A percentile compares a stretch with the other conserved stretches of the same genome.
phyloP scores from a whole-genome alignment of 2,113 vertebrate species.

The Myxocyprinus asiaticus region DNA sequence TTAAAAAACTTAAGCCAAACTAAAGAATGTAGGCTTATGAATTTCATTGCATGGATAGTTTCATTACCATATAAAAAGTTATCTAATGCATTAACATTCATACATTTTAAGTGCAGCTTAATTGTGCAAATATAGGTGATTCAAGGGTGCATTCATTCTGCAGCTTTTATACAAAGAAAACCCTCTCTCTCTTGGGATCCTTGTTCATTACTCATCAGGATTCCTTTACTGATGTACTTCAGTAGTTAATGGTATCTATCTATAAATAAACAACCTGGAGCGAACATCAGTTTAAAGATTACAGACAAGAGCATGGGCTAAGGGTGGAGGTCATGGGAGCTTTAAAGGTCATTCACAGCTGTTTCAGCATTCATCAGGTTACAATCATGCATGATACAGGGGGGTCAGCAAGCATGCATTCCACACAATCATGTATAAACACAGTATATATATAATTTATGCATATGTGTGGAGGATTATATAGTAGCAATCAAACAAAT shows the following conservation, averaged over 20 bases:
- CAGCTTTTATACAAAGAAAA: too few relatives aligned
- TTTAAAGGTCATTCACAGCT: constrained; percentile 52
- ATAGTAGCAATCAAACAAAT: not conserved
- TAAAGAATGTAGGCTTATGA: too few relatives aligned
- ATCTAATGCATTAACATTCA: too few relatives aligned
- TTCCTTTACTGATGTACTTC: not conserved
- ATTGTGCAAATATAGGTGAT: too few relatives aligned
- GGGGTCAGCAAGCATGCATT: not conserved
- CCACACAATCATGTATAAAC: not conserved
- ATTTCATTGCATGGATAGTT: too few relatives aligned
- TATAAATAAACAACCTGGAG: constrained; percentile 32
- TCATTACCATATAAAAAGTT: too few relatives aligned
- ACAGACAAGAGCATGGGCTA: not conserved
- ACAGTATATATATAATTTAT: not conserved
- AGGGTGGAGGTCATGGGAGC: constrained; percentile 27
- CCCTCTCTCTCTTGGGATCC: too few relatives aligned
- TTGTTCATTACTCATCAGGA: not conserved
- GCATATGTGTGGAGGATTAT: not conserved
- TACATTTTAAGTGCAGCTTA: too few relatives aligned
- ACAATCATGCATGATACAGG: constrained; percentile 20
- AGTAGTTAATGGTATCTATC: not conserved
- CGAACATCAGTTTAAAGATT: constrained; percentile 16
- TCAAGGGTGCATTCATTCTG: too few relatives aligned
- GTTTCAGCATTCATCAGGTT: constrained; percentile 45
- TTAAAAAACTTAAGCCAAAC: too few relatives aligned